Evolutionary conservation across 2,888 invertebrate species (phyloP).

Genomic region (Electrophaes corylata): DNA sequence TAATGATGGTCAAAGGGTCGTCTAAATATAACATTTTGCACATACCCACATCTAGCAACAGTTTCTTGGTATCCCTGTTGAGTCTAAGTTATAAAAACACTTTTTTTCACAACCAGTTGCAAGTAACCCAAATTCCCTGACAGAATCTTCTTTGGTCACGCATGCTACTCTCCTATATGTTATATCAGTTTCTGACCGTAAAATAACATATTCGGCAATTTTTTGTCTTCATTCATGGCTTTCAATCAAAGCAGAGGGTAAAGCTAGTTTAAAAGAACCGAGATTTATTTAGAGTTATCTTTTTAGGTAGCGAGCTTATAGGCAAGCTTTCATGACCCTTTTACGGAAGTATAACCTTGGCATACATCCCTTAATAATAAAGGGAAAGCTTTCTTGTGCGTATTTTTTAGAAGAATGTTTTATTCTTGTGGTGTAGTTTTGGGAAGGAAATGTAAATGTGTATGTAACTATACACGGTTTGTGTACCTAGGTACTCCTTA

Average conservation of each 20-base stretch:
- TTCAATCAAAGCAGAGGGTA: background rate
- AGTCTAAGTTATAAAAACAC: no score
- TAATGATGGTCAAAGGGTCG: no score
- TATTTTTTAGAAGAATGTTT: slow-evolving; percentile 11
- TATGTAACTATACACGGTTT: background rate
- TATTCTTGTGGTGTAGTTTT: slow-evolving; percentile 7
- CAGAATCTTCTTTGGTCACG: no score
- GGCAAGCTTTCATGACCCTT: slow-evolving; percentile 22
- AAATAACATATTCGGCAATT: no score
- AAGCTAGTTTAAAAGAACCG: slow-evolving; percentile 6
- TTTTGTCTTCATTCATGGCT: background rate
- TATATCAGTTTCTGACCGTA: no score
- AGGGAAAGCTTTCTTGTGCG: slow-evolving; percentile 26
- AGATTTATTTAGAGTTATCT: slow-evolving; percentile 21
- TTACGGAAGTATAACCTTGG: slow-evolving; percentile 28
- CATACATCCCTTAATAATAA: slow-evolving; percentile 27
- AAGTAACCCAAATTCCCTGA: no score
- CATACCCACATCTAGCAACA: no score
- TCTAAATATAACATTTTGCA: no score
- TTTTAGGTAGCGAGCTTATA: slow-evolving; percentile 20
- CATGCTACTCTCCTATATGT: no score
- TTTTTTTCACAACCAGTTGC: no score
- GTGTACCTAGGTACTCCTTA: no score
- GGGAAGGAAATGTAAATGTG: background rate
- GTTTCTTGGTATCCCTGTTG: no score